phyloP scores from a whole-genome alignment of 2,113 vertebrate species.

The Elaphurus davidianus region DNA sequence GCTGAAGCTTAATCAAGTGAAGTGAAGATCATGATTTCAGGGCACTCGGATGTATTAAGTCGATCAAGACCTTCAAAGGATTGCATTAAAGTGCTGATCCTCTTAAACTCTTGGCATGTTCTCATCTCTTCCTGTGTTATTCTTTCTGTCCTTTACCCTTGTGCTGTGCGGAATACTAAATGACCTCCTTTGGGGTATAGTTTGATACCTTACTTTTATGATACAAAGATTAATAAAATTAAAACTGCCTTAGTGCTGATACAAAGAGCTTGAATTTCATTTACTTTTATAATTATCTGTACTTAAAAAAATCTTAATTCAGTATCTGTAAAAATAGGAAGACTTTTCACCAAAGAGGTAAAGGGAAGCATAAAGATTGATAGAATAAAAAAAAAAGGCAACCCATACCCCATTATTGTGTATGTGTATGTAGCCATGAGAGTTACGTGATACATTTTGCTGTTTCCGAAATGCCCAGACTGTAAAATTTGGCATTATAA shows the following conservation, averaged over 20 bases:
- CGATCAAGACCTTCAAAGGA: not conserved
- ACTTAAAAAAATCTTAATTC: conserved; percentile 8
- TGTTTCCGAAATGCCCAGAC: not conserved
- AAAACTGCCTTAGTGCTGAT: not conserved
- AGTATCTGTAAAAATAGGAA: not conserved
- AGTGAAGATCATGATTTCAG: not conserved
- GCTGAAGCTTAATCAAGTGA: not conserved
- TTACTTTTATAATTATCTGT: not conserved
- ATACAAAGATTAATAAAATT: conserved; percentile 5
- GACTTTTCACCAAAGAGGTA: not conserved
- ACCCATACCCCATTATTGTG: not conserved
- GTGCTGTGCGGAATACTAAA: not conserved
- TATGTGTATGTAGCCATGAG: not conserved
- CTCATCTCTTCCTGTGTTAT: not conserved
- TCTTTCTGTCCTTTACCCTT: not conserved
- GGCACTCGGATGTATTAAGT: not conserved
- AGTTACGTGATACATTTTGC: not conserved
- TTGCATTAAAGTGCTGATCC: not conserved
- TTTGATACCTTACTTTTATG: conserved; percentile 4
- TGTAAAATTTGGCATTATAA: not conserved
- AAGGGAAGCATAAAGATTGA: not conserved
- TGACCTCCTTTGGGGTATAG: not conserved
- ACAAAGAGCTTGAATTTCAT: not conserved
- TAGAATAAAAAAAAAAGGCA: not conserved
- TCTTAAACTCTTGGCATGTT: not conserved